A percentile compares a stretch with the other conserved stretches of the same genome.
Evolutionary conservation across 2,113 vertebrate species (phyloP).

Genomic region (Sturnus vulgaris): DNA sequence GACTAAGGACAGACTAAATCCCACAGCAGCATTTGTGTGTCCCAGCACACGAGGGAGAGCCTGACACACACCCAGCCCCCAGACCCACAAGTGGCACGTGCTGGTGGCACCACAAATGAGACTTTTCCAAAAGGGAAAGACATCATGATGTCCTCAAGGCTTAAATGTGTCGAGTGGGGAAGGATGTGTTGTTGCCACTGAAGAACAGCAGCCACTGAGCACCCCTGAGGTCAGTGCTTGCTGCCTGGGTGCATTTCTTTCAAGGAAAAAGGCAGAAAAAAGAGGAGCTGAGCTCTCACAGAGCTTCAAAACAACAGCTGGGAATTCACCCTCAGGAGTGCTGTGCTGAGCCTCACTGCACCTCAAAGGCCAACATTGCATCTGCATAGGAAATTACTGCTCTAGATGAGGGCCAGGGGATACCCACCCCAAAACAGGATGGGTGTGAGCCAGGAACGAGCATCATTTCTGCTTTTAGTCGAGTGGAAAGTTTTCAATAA

Average conservation of each 20-base stretch:
- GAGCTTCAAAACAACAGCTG: neutral
- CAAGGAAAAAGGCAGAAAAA: neutral
- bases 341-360: neutral
- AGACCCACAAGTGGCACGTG: accelerated
- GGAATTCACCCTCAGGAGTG: neutral
- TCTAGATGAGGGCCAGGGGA: neutral
- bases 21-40: accelerated
- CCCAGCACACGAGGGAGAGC: neutral
- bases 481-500: neutral
- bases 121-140: neutral
- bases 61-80: neutral
- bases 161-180: neutral
- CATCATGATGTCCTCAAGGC: neutral
- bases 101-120: neutral
- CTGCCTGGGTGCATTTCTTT: neutral
- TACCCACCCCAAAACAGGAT: neutral
- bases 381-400: neutral
- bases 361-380: neutral
- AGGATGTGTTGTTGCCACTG: neutral
- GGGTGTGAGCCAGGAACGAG: neutral
- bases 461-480: neutral
- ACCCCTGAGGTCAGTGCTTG: neutral
- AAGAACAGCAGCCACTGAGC: neutral
- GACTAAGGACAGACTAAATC: neutral
- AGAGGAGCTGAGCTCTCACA: neutral